Evolutionary conservation across 2,113 vertebrate genomes (phyloP).

Genomic region (Hucho hucho): DNA sequence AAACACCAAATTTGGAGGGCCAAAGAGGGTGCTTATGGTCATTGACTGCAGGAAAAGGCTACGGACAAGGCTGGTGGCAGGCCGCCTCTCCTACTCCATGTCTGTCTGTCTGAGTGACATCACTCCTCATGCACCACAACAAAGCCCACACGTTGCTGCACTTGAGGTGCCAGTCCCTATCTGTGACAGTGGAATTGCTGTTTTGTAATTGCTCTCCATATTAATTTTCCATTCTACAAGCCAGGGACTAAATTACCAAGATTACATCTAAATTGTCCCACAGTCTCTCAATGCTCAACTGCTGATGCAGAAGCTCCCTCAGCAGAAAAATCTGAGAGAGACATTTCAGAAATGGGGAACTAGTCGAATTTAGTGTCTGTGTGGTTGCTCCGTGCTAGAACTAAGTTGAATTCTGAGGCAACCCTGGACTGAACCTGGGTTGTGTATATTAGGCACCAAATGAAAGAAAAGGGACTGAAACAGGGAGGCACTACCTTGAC

Average conservation of each 20-base stretch:
- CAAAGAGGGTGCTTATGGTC: too few species aligned
- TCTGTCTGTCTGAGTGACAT: constrained; percentile 15
- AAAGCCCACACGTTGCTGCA: constrained; percentile 19
- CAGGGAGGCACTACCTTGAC: too few species aligned
- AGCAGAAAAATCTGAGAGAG: constrained; percentile 41
- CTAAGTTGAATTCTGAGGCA: constrained; percentile 4
- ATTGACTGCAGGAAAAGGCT: too few species aligned
- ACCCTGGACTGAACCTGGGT: constrained; percentile 1
- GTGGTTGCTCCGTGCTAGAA: background rate
- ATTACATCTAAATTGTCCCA: constrained; percentile 68
- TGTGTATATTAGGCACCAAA: too few species aligned
- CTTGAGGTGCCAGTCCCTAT: constrained; percentile 35
- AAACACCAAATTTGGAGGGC: too few species aligned
- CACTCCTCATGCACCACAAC: constrained; percentile 30
- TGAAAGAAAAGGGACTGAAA: too few species aligned
- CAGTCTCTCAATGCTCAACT: constrained; percentile 48
- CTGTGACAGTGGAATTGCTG: constrained; percentile 59
- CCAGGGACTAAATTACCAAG: constrained; percentile 62
- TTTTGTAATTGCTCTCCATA: constrained; percentile 67
- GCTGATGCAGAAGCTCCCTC: constrained; percentile 49
- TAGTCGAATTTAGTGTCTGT: background rate
- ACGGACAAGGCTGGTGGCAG: constrained; percentile 18
- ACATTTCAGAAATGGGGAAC: constrained; percentile 19
- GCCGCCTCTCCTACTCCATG: background rate
- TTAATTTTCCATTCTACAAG: constrained; percentile 70